Conservation (phyloP, 2,113 vertebrate species). For the Rhea pennata region DNA sequence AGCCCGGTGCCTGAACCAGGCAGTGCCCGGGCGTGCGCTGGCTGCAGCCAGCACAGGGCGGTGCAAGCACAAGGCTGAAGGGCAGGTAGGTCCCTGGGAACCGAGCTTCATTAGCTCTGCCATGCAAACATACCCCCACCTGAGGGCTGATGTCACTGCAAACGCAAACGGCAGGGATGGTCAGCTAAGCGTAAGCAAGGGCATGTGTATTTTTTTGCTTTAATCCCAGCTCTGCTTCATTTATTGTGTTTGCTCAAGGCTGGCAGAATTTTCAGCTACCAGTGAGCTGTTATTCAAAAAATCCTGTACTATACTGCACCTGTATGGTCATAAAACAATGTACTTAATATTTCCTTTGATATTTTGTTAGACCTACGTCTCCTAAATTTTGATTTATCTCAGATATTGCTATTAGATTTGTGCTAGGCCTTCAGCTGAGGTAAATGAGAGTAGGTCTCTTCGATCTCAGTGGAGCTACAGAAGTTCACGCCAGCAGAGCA, state of each 20-base stretch:
- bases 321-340: neutral
- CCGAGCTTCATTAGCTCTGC: constrained; percentile 23
- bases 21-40: neutral
- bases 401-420: neutral
- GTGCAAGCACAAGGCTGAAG: neutral
- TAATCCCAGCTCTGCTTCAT: neutral
- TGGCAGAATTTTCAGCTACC: neutral
- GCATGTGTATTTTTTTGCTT: constrained; percentile 31
- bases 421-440: neutral
- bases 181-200: neutral
- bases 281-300: neutral
- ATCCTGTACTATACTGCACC: neutral
- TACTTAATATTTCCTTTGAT: neutral
- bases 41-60: fast-evolving
- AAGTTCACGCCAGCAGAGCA: fast-evolving
- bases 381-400: neutral
- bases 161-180: constrained; percentile 30
- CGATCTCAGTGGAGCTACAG: neutral
- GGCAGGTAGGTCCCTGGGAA: neutral
- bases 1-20: neutral
- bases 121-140: neutral
- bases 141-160: constrained; percentile 53
- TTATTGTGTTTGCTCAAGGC: neutral
- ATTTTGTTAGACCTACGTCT: neutral
- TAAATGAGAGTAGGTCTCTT: neutral